Evolutionary conservation across 1,140 invertebrate species (phyloP), one percentile per base, ranked within the genome.

Genomic region (Cherax quadricarinatus): DNA sequence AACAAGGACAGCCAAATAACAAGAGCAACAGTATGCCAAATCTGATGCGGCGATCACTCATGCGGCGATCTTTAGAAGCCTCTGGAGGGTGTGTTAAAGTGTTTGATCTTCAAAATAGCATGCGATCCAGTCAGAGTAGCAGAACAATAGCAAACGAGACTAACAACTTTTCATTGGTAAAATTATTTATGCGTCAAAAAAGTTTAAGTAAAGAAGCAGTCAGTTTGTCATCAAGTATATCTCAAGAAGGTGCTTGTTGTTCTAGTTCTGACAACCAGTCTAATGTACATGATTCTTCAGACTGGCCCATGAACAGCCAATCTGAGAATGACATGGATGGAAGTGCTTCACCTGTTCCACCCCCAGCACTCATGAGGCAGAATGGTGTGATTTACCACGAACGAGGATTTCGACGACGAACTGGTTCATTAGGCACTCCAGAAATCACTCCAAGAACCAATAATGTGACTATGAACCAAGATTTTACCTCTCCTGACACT

Each of bases 101-200:
- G 12, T 97, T 96, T 94, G 96, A 97, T 94, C 95, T 97, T 84
- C 96, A 96, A 94, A 95, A 95, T 14, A 96, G 95, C 93, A 94
- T 60, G 95, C 95, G 21, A 91, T 94, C n/a, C 87, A 94, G 93
- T 81, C 93, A 94, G 82, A 90, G 85, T 60, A 92, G 87, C 62
- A 92, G 86, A 41, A 91, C 93, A 14, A 87, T 92, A 62, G 85
- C 88, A 24, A 82, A 86, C 14, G 93, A 94, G 49, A 80, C 89
- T 9, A 94, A 89, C 92, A 97, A 97, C 94, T 97, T 98, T 94
- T 98, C 97, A 95, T 96, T 98, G 93, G 97, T 98, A n/a, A 97
- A 97, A 95, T 95, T 98, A 70, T 98, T 98, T 94, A 98, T 98
- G 96, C 98, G 98, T 95, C 97, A 98, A 94, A 98, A 98, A 94